Evolutionary conservation across 2,888 invertebrate species (phyloP).

Genomic region (Diploptera punctata): DNA sequence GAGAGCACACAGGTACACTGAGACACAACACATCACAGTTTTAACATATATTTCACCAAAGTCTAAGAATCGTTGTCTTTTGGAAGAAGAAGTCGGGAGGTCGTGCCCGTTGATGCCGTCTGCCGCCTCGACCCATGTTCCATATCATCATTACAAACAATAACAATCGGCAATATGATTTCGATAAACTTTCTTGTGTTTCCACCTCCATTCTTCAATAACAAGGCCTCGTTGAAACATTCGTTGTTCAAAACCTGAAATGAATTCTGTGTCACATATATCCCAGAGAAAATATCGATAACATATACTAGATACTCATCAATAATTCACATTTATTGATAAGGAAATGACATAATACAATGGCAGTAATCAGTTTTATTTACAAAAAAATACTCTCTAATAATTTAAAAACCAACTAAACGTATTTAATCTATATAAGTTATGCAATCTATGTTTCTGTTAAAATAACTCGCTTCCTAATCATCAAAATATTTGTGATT

Average conservation of each 20-base stretch:
- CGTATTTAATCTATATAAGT: too few relatives aligned
- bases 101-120: conserved; percentile 18
- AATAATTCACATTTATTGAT: too few relatives aligned
- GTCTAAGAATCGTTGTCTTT: neutral
- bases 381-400: too few relatives aligned
- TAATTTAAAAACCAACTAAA: too few relatives aligned
- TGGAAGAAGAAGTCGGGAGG: conserved; percentile 9
- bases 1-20: neutral
- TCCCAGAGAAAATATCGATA: too few relatives aligned
- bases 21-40: neutral
- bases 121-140: conserved; percentile 23
- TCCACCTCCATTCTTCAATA: conserved; percentile 18
- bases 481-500: too few relatives aligned
- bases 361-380: too few relatives aligned
- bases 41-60: neutral
- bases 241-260: conserved; percentile 41
- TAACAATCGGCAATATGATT: neutral
- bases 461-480: too few relatives aligned
- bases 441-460: too few relatives aligned
- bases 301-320: too few relatives aligned
- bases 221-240: conserved; percentile 29
- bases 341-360: too few relatives aligned
- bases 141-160: conserved; percentile 19
- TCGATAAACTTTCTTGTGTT: conserved; percentile 9
- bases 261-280: conserved; percentile 14